Evolutionary conservation across 2,113 vertebrate genomes (phyloP), one percentile per base, ranked within the genome.

Genomic region (Prunella fulvescens): DNA sequence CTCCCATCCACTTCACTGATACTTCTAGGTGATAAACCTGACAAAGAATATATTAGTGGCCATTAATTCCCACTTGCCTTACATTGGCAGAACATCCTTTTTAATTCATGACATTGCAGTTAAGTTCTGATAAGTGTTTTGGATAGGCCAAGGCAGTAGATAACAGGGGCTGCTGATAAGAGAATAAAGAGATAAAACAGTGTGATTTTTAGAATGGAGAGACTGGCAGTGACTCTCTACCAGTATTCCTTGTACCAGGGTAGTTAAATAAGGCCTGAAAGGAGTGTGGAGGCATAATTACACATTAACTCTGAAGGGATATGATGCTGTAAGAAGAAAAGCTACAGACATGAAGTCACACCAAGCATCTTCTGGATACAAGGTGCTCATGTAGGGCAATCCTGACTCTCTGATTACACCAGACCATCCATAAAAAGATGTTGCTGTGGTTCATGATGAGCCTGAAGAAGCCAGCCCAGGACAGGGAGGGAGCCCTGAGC

Each of bases 31-130:
- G 85, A 95, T 86, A 96, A 92, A 92, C 39, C 70, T 82, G 87
- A 95, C 81, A 94, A 87, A 87, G 84, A 89, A 82, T 85, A 11
- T 58, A 88, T 90, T 77, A 86, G 64, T 70, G 40, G 72, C 51
- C 93, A 92, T 93, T 88, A 96, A 95, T 92, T 94, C 64, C 81
- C 71, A 66, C 81, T 73, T 77, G 37, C 79, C 90, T 88, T 77
- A 70, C 64, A 73, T 1, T 78, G 76, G 85, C 85, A 93, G 88
- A 95, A 93, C 64, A 90, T 42, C 51, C 64, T 74, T 95, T 94
- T 81, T 88, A 94, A 89, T 90, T 94, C 90, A 83, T 25, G 60
- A 77, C 60, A 77, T 0, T 66, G 79, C 71, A 73, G 85, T 69
- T 62, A 47, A 89, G 14, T 81, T 90, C 81, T 88, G 78, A 29